Base-by-base conservation (phyloP, 2,888 invertebrate species). In the Spisula subtruncata region DNA sequence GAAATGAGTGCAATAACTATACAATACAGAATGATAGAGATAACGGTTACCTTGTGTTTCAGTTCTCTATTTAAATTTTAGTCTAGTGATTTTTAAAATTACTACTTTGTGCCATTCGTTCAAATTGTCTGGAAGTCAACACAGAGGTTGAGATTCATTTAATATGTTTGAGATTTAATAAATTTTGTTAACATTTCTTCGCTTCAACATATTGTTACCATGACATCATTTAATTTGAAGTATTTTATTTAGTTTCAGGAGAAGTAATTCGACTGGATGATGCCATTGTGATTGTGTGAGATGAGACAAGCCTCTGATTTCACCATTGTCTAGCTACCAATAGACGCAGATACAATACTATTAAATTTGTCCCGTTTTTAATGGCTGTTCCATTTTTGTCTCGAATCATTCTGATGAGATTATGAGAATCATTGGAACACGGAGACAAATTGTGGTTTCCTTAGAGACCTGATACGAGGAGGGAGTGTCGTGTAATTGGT, bases 291-390 rank as follows among this genome's bases (percentile, higher is more conserved):
- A 29, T 75, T 32, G 75, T 75, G 35, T 75, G 35, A 75, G 75
- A 32, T 16, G 18, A 5, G 41, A 41, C 41, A 41, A 32, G 29
- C 75, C 75, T 16, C 12, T 75, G 14, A 75, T 75, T 5, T 18
- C 20, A 75, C 18, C 35, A 75, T 75, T 32, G 18, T 35, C 75
- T 12, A 14, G 14, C 75, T 12, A 35, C 35, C 75, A 75, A 14
- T 35, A 8, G 16, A 41, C 35, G 60, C 10, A 66, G 25, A 66
- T 66, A 66, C 60, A 25, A 66, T 75, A 32, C 75, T 75, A 75
- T 32, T 75, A 35, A 75, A 75, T 25, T 35, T 75, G 75, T 75
- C 75, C 75, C 35, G 18, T 18, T 75, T 71, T 75, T 75, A 75
- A 32, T 32, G 32, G 35, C 35, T 4, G 41, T 41, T 41, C 8